These are phyloP conservation scores for Dolomedes plantarius DNA, from an alignment of 2,888 invertebrate species.

Conservation along the genomic window DNA sequence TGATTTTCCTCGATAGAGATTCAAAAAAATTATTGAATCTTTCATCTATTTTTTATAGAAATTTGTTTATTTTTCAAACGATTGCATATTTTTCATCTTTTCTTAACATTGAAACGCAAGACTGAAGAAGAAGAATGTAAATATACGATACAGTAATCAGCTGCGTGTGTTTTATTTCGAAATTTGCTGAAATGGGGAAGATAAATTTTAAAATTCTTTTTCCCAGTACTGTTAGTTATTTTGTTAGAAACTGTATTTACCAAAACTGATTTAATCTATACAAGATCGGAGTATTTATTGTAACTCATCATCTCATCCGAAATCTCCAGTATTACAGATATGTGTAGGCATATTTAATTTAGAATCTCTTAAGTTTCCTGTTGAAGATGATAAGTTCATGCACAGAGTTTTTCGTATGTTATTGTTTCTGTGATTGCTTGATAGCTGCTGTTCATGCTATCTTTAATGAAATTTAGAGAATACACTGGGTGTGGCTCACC, in stretches of 20 bases:
- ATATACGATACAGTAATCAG: slow-evolving; percentile 50
- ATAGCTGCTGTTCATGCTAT: neutral
- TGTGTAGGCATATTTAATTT: slow-evolving; percentile 42
- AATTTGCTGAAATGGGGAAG: slow-evolving; percentile 29
- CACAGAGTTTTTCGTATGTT: neutral
- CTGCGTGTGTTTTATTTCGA: slow-evolving; percentile 63
- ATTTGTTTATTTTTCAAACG: too few species aligned
- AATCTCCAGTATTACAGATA: slow-evolving; percentile 32
- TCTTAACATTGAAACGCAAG: neutral
- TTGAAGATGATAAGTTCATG: neutral
- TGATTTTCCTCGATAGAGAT: too few species aligned
- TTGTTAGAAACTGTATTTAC: neutral
- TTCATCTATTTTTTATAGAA: too few species aligned
- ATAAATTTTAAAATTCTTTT: neutral
- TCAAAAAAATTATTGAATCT: too few species aligned
- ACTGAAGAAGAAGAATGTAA: slow-evolving; percentile 46
- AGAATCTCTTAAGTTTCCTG: slow-evolving; percentile 31
- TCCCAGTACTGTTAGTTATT: neutral
- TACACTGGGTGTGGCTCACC: slow-evolving; percentile 7
- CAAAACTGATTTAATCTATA: neutral
- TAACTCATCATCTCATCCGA: neutral
- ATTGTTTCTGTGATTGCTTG: neutral
- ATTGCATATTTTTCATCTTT: neutral
- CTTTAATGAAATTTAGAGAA: neutral
- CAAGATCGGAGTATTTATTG: neutral